Evolutionary conservation across 2,888 invertebrate genomes (phyloP).

Genomic region (Macrophya alboannulata): DNA sequence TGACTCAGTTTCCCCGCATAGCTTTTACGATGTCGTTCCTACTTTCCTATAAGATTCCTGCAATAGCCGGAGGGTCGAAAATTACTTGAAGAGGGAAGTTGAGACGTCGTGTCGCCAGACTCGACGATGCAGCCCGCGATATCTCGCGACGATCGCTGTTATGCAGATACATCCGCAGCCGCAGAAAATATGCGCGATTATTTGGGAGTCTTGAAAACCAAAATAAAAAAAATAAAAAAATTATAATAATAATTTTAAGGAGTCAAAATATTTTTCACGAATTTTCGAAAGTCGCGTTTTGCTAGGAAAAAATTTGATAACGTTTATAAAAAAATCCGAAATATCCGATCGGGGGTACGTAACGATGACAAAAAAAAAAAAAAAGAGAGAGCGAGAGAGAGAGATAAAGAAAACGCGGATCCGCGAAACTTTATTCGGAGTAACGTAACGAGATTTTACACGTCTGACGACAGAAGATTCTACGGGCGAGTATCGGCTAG

Average conservation of each 20-base stretch:
- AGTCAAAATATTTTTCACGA: neutral
- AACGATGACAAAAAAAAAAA: no score
- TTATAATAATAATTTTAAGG: neutral
- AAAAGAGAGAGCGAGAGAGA: neutral
- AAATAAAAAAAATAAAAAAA: neutral
- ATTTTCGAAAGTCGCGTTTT: no score
- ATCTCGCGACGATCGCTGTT: neutral
- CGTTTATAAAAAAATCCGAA: no score
- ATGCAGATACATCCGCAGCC: neutral
- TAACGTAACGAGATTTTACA: slow-evolving; percentile 52
- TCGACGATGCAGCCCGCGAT: neutral
- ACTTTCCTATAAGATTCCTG: slow-evolving; percentile 30
- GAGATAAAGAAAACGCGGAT: neutral
- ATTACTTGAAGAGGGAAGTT: slow-evolving; percentile 20
- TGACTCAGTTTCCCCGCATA: slow-evolving; percentile 66
- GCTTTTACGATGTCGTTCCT: slow-evolving; percentile 71
- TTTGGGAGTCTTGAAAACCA: neutral
- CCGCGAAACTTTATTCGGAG: slow-evolving; percentile 25
- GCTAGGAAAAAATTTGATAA: no score
- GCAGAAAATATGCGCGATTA: neutral
- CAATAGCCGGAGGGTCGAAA: slow-evolving; percentile 8
- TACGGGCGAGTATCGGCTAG: slow-evolving; percentile 33
- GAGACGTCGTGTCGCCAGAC: slow-evolving; percentile 31
- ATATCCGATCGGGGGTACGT: no score
- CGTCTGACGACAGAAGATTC: slow-evolving; percentile 48